phyloP scores from a whole-genome alignment of 2,888 invertebrate genomes.

The Microdon myrmicae region DNA sequence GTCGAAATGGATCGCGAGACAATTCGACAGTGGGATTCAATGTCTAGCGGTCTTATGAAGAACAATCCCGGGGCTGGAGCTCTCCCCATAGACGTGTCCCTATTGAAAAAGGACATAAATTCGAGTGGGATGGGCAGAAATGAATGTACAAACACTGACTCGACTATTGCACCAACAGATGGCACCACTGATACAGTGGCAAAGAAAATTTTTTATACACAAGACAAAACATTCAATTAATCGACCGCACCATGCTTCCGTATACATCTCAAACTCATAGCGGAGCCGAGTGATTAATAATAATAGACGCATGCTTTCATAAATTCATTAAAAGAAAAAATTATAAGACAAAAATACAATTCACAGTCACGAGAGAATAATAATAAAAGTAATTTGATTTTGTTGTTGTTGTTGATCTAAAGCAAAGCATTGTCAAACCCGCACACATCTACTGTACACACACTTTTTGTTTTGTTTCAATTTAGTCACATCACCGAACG shows the following conservation, averaged over 20 bases:
- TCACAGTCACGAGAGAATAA: constrained; percentile 15
- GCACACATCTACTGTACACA: constrained; percentile 31
- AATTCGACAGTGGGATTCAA: constrained; percentile 86
- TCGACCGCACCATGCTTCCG: too few species aligned
- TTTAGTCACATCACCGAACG: constrained; percentile 37
- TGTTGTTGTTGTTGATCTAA: constrained; percentile 20
- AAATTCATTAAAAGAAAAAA: neutral
- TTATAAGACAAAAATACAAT: constrained; percentile 1
- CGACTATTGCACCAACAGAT: neutral
- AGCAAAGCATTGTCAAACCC: neutral
- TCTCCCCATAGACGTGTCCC: constrained; percentile 16
- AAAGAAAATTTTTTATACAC: constrained; percentile 12
- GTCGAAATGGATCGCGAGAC: constrained; percentile 85
- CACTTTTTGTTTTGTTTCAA: constrained; percentile 50
- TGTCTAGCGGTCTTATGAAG: constrained; percentile 83
- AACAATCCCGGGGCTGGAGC: constrained; percentile 54
- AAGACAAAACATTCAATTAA: too few species aligned
- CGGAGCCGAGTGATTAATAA: too few species aligned
- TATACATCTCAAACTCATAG: constrained; percentile 67
- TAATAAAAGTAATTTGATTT: constrained; percentile 1
- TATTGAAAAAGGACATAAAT: constrained; percentile 17
- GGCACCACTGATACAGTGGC: constrained; percentile 1
- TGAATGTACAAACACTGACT: neutral
- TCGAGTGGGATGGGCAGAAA: constrained; percentile 17
- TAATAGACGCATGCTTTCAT: constrained; percentile 59